Conservation (phyloP, 2,888 invertebrate genomes). For the Phyllotreta cruciferae region DNA sequence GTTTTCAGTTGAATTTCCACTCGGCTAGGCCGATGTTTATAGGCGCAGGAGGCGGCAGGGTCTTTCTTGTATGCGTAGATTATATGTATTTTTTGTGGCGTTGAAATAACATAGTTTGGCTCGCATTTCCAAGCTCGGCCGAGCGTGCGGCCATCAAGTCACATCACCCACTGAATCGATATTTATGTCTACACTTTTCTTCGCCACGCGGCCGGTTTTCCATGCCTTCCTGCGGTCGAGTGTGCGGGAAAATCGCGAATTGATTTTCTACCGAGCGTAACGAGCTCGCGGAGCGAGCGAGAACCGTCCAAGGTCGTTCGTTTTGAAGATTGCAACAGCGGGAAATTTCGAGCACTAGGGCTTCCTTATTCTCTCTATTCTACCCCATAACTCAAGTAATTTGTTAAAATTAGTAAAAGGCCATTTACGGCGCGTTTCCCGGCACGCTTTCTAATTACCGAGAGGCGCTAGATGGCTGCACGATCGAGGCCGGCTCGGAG, state of each 20-base stretch:
- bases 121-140: slow-evolving; percentile 27
- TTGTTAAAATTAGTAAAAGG: slow-evolving; percentile 45
- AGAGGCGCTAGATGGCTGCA: slow-evolving; percentile 15
- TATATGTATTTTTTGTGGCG: not conserved
- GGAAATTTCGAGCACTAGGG: too few species aligned
- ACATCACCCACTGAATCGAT: slow-evolving; percentile 29
- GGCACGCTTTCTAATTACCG: slow-evolving; percentile 39
- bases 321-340: too few species aligned
- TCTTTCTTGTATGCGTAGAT: not conserved
- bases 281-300: too few species aligned
- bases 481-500: not conserved
- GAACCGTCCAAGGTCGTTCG: too few species aligned
- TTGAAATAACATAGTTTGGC: slow-evolving; percentile 24
- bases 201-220: not conserved
- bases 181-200: slow-evolving; percentile 26
- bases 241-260: too few species aligned
- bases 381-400: slow-evolving; percentile 39
- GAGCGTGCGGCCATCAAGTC: slow-evolving; percentile 29
- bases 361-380: too few species aligned
- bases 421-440: slow-evolving; percentile 41
- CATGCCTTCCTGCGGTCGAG: too few species aligned
- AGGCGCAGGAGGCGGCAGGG: slow-evolving; percentile 3
- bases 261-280: too few species aligned
- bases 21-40: not conserved
- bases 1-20: slow-evolving; percentile 10